Base-by-base conservation (phyloP, 1,140 invertebrate genomes). In the Drosophila kurseongensis region DNA sequence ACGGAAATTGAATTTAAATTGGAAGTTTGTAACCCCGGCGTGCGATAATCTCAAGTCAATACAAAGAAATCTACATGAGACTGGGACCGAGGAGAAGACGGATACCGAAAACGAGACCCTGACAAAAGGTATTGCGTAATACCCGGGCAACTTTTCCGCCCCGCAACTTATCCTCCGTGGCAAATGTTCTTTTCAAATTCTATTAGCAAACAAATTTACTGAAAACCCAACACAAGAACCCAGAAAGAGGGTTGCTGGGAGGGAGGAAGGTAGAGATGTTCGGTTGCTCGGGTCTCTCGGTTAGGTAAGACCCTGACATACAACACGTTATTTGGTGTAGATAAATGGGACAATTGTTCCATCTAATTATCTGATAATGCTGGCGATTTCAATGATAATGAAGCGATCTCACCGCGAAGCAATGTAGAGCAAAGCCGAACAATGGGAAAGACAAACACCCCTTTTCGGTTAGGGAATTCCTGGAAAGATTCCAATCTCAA, bases 1-100 rank as follows among this genome's bases (percentile, higher is more conserved):
- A 89, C 85, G 84, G 84, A 89, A 89, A 89, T 89, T 84, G 84
- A 89, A 89, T 89, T 89, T 89, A 89, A 89, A 89, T 89, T 89
- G 84, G 74, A 90, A 72, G 80, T 84, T 89, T 89, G 89, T 89
- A 89, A 89, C 84, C 84, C 84, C 80, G 74, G 66, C 74, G 80
- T 76, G 84, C 85, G 80, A 89, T 89, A 89, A 89, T 89, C 85
- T 78, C 71, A 77, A 76, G 67, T 72, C 68, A 72, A 72, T 58
- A 58, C 36, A 18, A 18, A 67, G 65, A 80, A 83, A 73, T 85
- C 79, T 79, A 71, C 61, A 73, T 56, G 63, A 81, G 54, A 67
- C 60, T 59, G 57, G 7, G 62, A 47, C 59, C 47, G 42, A 45
- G 35, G 27, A 27, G 41, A 56, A 63, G 58, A 51, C 48, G 48